Base-by-base conservation (phyloP, 1,140 invertebrate species). In the Chrysomallon squamiferum region DNA sequence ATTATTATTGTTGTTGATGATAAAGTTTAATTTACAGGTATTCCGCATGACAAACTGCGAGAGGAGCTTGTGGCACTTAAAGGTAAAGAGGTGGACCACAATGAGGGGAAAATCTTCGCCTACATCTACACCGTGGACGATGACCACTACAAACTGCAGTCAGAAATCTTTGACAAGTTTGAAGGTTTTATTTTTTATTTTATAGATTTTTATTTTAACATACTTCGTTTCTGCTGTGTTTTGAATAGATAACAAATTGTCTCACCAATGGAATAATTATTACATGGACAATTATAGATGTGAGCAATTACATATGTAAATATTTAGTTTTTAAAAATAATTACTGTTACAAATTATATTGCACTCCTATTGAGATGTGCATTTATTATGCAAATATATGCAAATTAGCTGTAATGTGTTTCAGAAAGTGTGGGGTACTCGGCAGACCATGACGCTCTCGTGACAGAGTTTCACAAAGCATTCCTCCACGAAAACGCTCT, bases 401-500 rank as follows among this genome's bases (percentile, higher is more conserved):
- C n/a, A n/a, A n/a, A n/a, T n/a, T n/a, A n/a, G n/a, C n/a, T n/a
- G n/a, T n/a, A n/a, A n/a, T 35, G 59, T 52, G 9, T 74, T 72
- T 33, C 73, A 84, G 82, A 82, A 56, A 75, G 77, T 49, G 66
- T 68, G 1, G 79, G 76, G 2, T 54, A 73, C 54, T 76, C 76
- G 0, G 59, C 68, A 0, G 74, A 82, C 2, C 82, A 84, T 50
- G 80, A 82, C 41, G 27, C 57, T 20, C 38, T 82, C 1, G 80
- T 82, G 3, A 70, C 65, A 41, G 69, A 76, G 56, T 76, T 76
- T 49, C 73, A 79, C 29, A 65, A 74, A 27, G 76, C 73, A 6
- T 84, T 84, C 58, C 72, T 84, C 32, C 80, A 84, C 60, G 82
- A 84, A 61, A 84, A 82, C 54, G 80, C 80, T 0, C 65, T 84